Evolutionary conservation across 2,888 invertebrate genomes (phyloP).

Genomic region (Nomada ferruginata): DNA sequence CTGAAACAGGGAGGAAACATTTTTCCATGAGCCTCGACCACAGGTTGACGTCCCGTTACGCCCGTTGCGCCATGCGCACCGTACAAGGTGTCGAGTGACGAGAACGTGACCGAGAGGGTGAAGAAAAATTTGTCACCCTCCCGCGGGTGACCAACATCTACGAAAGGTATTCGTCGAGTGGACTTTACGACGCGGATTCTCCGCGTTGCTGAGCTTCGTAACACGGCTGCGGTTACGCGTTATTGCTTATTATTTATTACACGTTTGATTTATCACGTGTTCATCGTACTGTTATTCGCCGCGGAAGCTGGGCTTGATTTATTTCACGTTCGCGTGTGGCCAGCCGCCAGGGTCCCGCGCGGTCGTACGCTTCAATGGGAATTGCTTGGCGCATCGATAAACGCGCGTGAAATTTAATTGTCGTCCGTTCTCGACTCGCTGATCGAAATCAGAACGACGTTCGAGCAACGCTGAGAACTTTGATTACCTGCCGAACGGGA

Average conservation of each 20-base stretch:
- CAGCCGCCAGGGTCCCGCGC: neutral
- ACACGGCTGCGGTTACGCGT: constrained; percentile 17
- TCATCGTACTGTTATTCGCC: constrained; percentile 16
- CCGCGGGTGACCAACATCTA: neutral
- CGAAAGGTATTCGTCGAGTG: neutral
- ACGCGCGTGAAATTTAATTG: constrained; percentile 24
- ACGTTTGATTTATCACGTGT: constrained; percentile 37
- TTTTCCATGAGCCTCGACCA: neutral
- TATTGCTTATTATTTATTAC: constrained; percentile 45
- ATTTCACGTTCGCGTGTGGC: constrained; percentile 8
- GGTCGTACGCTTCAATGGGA: neutral
- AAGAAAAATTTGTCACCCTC: constrained; percentile 7
- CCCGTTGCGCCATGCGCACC: neutral
- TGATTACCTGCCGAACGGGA: neutral
- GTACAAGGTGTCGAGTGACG: constrained; percentile 27
- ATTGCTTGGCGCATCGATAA: constrained; percentile 1
- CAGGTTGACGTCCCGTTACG: constrained; percentile 58
- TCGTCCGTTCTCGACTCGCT: neutral
- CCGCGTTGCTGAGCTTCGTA: constrained; percentile 10
- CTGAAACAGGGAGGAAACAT: constrained; percentile 83
- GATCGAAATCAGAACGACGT: neutral
- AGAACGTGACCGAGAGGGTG: constrained; percentile 10
- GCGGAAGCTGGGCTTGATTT: constrained; percentile 27
- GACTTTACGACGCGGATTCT: constrained; percentile 31
- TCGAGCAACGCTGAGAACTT: neutral